A percentile compares a stretch with the other conserved stretches of the same genome.
These are phyloP conservation scores for Dendrocincla tyrannina DNA, from an alignment of 2,797 vertebrate species.

Conservation along the genomic window DNA sequence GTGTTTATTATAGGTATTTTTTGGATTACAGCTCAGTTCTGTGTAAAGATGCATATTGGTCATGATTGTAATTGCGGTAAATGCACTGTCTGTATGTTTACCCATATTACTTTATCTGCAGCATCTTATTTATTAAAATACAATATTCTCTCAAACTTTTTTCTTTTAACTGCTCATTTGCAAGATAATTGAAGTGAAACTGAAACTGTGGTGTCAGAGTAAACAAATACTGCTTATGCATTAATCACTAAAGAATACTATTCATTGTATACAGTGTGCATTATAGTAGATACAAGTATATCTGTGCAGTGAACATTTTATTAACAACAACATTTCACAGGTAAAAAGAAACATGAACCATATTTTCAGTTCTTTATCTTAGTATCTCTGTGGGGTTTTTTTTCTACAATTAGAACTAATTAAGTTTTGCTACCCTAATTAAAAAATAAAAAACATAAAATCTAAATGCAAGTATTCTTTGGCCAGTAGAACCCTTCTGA, in stretches of 20 bases:
- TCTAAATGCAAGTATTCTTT: not conserved
- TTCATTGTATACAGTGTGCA: not conserved
- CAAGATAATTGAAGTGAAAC: not conserved
- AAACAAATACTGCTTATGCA: not conserved
- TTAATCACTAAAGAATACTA: not conserved
- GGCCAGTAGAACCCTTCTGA: not conserved
- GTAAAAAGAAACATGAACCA: not conserved
- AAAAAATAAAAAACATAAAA: not conserved
- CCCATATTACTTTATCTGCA: not conserved
- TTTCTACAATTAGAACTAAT: not conserved
- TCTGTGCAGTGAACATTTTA: not conserved
- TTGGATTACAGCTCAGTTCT: not conserved
- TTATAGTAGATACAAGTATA: not conserved
- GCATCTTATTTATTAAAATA: not conserved
- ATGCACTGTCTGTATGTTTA: not conserved
- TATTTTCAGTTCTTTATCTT: not conserved
- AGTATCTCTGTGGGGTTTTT: not conserved
- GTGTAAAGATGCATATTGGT: not conserved
- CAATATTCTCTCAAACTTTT: not conserved
- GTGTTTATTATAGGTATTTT: not conserved
- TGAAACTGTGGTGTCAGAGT: not conserved
- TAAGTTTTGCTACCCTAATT: not conserved
- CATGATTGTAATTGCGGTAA: not conserved
- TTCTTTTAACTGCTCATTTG: not conserved
- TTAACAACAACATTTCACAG: not conserved